A percentile compares a stretch with the other conserved stretches of the same genome.
phyloP scores from a whole-genome alignment of 1,140 invertebrate genomes.

The Diabrotica undecimpunctata region DNA sequence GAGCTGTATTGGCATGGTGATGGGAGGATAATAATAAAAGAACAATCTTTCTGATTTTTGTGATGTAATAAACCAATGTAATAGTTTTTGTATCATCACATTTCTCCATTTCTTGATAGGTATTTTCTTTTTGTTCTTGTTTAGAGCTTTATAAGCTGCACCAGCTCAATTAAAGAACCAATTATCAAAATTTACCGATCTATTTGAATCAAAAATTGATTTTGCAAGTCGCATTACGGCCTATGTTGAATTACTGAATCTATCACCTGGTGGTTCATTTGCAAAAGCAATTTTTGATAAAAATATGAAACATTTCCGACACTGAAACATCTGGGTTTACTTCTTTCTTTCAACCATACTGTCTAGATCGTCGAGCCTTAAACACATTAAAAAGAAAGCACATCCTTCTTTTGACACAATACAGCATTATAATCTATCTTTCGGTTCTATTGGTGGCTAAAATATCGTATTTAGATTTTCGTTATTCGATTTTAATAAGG shows the following conservation, averaged over 20 bases:
- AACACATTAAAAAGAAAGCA: background rate
- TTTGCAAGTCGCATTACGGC: constrained; percentile 7
- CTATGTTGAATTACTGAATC: constrained; percentile 7
- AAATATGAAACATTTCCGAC: background rate
- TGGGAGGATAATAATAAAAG: too few species aligned
- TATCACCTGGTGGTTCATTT: constrained; percentile 10
- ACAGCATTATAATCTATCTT: too few species aligned
- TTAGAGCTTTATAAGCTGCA: background rate
- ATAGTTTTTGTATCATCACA: too few species aligned
- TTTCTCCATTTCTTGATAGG: too few species aligned
- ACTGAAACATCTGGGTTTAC: background rate
- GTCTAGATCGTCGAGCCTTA: background rate
- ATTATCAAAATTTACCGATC: constrained; percentile 40
- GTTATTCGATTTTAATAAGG: too few species aligned
- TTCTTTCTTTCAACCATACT: background rate
- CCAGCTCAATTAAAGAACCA: constrained; percentile 28
- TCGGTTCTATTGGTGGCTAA: too few species aligned
- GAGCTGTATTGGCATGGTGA: too few species aligned
- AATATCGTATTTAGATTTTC: too few species aligned
- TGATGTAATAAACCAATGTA: too few species aligned
- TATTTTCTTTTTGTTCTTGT: background rate
- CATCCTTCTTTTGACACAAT: too few species aligned
- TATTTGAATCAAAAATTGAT: constrained; percentile 31
- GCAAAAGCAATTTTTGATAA: constrained; percentile 4
- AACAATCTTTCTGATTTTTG: too few species aligned